These are phyloP conservation scores for Piprites chloris DNA, from an alignment of 2,113 vertebrate species.

Conservation along the genomic window DNA sequence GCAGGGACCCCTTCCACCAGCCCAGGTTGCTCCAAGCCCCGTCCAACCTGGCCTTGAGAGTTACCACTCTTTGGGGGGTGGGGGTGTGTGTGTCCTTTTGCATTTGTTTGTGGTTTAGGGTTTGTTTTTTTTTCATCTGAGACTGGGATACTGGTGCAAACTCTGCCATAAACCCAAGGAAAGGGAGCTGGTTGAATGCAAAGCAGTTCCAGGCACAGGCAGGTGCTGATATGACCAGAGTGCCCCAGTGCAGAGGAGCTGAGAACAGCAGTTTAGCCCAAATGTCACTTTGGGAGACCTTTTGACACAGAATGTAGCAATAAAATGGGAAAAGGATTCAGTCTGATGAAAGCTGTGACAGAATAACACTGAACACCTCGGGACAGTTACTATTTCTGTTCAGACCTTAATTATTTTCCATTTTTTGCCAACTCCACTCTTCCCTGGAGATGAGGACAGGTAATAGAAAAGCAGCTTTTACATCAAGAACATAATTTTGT, in stretches of 20 bases:
- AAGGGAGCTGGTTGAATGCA: not conserved
- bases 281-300: not conserved
- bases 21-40: not conserved
- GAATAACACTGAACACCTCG: not conserved
- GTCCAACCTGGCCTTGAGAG: not conserved
- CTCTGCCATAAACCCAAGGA: not conserved
- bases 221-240: not conserved
- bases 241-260: not conserved
- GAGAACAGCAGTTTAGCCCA: not conserved
- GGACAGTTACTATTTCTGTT: not conserved
- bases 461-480: not conserved
- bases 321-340: not conserved
- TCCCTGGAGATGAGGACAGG: not conserved
- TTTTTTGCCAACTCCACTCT: not conserved
- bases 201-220: not conserved
- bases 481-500: not conserved
- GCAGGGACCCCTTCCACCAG: not conserved
- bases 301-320: not conserved
- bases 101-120: not conserved
- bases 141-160: not conserved
- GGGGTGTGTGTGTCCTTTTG: not conserved
- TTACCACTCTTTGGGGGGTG: not conserved
- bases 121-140: not conserved
- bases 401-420: constrained; percentile 1
- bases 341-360: not conserved